Conservation (phyloP, 2,113 vertebrate species). For the Seriola aureovittata region DNA sequence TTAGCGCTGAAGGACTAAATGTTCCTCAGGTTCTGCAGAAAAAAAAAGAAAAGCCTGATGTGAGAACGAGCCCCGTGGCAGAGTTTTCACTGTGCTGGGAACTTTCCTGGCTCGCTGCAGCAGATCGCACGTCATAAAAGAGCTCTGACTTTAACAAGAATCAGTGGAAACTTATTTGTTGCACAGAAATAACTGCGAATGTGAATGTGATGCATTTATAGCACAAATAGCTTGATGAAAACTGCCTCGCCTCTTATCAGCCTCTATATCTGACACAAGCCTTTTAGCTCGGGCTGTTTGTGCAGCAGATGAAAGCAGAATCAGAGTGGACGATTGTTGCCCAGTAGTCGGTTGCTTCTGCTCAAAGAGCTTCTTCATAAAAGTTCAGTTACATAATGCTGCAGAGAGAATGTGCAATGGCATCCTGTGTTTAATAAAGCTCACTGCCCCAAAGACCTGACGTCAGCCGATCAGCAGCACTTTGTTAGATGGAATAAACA, state of each 20-base stretch:
- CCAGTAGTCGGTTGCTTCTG: not conserved
- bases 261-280: not conserved
- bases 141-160: not conserved
- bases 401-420: constrained; percentile 16
- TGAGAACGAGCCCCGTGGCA: not conserved
- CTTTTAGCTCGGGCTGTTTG: not conserved
- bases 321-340: not conserved
- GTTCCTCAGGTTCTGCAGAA: not conserved
- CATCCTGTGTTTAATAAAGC: constrained; percentile 22
- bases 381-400: constrained; percentile 28
- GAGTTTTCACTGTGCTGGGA: not conserved
- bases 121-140: constrained; percentile 1
- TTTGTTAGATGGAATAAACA: constrained; percentile 18
- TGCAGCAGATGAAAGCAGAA: constrained; percentile 1
- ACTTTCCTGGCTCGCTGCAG: constrained; percentile 5
- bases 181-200: not conserved
- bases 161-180: not conserved
- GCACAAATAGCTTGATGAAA: not conserved
- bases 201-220: not conserved
- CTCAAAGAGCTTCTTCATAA: not conserved
- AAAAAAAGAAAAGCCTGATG: not conserved
- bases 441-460: not conserved
- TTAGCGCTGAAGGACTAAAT: not conserved
- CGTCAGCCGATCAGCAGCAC: constrained; percentile 22
- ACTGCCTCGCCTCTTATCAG: not conserved